Base-by-base conservation (phyloP, 53 echinoderm and acorn worm genomes). In the Echinarachnius parma region DNA sequence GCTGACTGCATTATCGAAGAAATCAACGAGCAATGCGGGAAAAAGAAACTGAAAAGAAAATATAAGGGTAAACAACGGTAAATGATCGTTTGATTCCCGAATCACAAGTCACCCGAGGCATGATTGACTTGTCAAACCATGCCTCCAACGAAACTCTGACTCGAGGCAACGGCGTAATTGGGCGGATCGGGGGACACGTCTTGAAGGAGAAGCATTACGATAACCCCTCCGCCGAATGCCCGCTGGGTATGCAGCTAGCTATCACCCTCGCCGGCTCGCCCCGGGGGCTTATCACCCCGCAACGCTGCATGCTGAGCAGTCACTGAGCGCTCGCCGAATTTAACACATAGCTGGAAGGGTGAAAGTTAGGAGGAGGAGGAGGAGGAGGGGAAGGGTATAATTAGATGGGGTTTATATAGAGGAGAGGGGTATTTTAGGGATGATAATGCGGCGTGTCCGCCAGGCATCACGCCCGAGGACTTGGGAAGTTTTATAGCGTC, bases 391-490 rank as follows among this genome's bases (percentile, higher is more conserved):
- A n/a, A n/a, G n/a, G n/a, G n/a, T n/a, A n/a, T n/a, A n/a, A n/a
- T n/a, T n/a, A n/a, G n/a, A n/a, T n/a, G n/a, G n/a, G n/a, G n/a
- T n/a, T n/a, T n/a, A n/a, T n/a, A n/a, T n/a, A n/a, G n/a, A n/a
- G n/a, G n/a, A n/a, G n/a, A n/a, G n/a, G n/a, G n/a, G n/a, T n/a
- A n/a, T n/a, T n/a, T n/a, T n/a, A n/a, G n/a, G n/a, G n/a, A n/a
- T n/a, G n/a, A n/a, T n/a, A 57, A 54, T n/a, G 36, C 37, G 20
- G 55, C 56, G 55, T 72, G 74, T 57, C 74, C 56, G n/a, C 33
- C 22, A 72, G 74, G 55, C 74, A 72, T 72, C 39, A 56, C 36
- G 74, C 74, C 74, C 28, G 74, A 72, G 74, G 74, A 72, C 56
- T 72, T 52, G 21, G 11, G 74, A 72, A 72, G 74, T 57, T 72